phyloP scores from a whole-genome alignment of 1,140 invertebrate species.

The Brachionus sp. region DNA sequence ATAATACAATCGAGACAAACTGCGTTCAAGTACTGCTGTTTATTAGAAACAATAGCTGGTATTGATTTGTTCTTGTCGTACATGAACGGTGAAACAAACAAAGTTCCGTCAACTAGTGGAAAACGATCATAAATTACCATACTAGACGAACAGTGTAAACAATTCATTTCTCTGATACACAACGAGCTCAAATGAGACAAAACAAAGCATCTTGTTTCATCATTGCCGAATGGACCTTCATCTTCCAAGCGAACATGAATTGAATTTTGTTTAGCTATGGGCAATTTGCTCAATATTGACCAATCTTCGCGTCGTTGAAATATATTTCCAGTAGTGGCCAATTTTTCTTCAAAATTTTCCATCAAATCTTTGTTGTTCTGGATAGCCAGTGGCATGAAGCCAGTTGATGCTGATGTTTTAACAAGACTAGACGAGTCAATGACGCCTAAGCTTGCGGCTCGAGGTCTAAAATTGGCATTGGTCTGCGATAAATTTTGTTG shows the following conservation, averaged over 20 bases:
- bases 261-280: conserved; percentile 90
- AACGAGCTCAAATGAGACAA: conserved; percentile 79
- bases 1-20: conserved; percentile 18
- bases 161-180: conserved; percentile 73
- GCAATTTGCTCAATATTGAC: conserved; percentile 86
- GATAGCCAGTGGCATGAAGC: neutral
- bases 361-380: conserved; percentile 27
- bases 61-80: conserved; percentile 47
- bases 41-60: neutral
- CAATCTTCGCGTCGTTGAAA: conserved; percentile 85
- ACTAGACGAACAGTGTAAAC: conserved; percentile 77
- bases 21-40: neutral
- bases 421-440: neutral
- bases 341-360: conserved; percentile 41
- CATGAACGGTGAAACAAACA: conserved; percentile 79
- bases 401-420: neutral
- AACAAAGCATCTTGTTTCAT: conserved; percentile 88
- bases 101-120: conserved; percentile 91
- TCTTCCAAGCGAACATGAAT: conserved; percentile 80
- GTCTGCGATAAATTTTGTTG: neutral
- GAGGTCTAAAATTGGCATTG: neutral
- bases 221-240: conserved; percentile 91
- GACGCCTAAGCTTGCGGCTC: neutral
- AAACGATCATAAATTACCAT: conserved; percentile 90
- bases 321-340: conserved; percentile 59